Evolutionary conservation across 2,888 invertebrate species (phyloP).

Genomic region (Trachelus tabidus): DNA sequence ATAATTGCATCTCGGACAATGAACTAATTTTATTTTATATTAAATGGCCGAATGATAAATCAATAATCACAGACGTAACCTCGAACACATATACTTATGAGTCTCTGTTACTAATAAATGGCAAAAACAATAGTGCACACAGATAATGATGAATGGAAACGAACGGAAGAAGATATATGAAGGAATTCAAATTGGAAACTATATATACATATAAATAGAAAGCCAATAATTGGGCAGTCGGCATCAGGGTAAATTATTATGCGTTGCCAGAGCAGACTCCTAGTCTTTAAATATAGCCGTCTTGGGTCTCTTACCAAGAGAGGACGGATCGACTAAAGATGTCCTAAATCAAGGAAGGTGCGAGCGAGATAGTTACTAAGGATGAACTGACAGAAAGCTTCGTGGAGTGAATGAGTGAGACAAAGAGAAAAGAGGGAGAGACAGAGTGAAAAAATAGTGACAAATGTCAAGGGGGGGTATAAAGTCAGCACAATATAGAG

Average conservation of each 20-base stretch:
- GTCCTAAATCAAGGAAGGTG: not conserved
- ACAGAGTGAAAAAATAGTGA: not conserved
- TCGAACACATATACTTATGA: not conserved
- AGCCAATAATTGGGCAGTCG: not conserved
- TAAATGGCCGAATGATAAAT: not conserved
- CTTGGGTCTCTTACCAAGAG: not conserved
- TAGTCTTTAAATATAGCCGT: not conserved
- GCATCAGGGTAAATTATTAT: not conserved
- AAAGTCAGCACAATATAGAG: not conserved
- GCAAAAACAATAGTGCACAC: not conserved
- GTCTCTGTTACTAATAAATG: not conserved
- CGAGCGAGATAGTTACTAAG: not conserved
- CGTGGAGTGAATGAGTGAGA: slow-evolving; percentile 5
- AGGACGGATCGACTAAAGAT: not conserved
- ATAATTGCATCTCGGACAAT: no score
- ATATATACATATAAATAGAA: not conserved
- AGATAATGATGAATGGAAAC: not conserved
- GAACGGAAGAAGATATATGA: not conserved
- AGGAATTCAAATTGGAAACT: not conserved
- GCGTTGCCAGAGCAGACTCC: not conserved
- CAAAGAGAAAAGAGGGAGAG: not conserved
- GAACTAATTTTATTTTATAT: not conserved
- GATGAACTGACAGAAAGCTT: not conserved
- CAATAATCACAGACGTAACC: not conserved
- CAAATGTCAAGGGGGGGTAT: not conserved